Evolutionary conservation across 1,140 invertebrate genomes (phyloP).

Genomic region (Calephelis virginiensis): DNA sequence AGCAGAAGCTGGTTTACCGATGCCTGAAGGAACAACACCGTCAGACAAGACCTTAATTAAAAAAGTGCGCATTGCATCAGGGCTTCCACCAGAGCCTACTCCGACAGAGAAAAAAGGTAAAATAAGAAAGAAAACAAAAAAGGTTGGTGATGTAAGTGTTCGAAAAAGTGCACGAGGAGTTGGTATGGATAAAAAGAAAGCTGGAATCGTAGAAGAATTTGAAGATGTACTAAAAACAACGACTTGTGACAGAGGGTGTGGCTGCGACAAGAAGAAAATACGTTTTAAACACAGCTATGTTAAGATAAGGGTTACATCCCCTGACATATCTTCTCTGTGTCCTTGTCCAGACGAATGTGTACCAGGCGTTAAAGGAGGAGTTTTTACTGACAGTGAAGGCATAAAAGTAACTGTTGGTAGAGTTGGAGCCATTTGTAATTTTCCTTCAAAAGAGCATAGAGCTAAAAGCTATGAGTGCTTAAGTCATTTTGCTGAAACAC

Average conservation of each 20-base stretch:
- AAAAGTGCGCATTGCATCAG: slow-evolving; percentile 34
- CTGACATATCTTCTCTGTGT: slow-evolving; percentile 55
- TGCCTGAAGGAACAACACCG: slow-evolving; percentile 37
- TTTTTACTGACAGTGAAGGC: slow-evolving; percentile 56
- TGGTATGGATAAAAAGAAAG: slow-evolving; percentile 29
- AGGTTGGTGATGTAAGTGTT: slow-evolving; percentile 25
- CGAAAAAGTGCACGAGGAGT: slow-evolving; percentile 29
- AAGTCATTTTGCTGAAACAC: background rate
- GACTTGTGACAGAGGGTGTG: slow-evolving; percentile 55
- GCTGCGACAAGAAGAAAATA: slow-evolving; percentile 64
- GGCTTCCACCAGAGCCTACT: slow-evolving; percentile 34
- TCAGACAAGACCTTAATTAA: slow-evolving; percentile 37
- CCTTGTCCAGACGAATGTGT: slow-evolving; percentile 56
- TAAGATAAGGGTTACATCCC: slow-evolving; percentile 61
- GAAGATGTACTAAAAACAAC: slow-evolving; percentile 51
- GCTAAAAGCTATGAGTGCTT: background rate
- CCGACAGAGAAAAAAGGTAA: slow-evolving; percentile 23
- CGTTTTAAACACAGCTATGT: slow-evolving; percentile 63
- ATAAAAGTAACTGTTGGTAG: slow-evolving; percentile 60
- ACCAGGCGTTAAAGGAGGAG: slow-evolving; percentile 50
- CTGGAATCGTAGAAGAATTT: slow-evolving; percentile 44
- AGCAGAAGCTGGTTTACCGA: slow-evolving; percentile 32
- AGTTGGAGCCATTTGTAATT: slow-evolving; percentile 37
- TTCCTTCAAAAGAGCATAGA: slow-evolving; percentile 24
- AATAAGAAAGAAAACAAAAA: slow-evolving; percentile 36